phyloP scores from a whole-genome alignment of 2,797 vertebrate genomes.

The Liparis tanakae region DNA sequence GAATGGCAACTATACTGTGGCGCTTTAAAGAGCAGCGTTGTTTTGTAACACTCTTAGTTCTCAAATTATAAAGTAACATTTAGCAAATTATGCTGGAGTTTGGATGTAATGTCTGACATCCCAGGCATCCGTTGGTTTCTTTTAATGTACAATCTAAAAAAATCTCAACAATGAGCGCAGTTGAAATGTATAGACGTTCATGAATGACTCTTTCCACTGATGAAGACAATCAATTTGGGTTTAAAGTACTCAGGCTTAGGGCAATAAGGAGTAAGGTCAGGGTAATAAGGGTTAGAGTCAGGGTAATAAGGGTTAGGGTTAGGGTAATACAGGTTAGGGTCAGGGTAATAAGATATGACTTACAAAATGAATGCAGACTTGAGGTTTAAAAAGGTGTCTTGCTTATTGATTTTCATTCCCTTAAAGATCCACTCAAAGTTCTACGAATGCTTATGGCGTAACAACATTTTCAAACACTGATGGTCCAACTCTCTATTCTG shows the following conservation, averaged over 20 bases:
- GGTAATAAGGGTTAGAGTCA: too few species aligned
- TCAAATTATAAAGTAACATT: background rate
- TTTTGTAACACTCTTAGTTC: background rate
- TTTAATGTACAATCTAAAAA: background rate
- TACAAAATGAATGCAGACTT: background rate
- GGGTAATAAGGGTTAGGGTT: too few species aligned
- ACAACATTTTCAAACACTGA: background rate
- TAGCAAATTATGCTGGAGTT: background rate
- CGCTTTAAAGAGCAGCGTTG: conserved; percentile 14
- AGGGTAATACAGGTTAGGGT: too few species aligned
- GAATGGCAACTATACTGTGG: conserved; percentile 48
- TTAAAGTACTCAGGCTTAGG: background rate
- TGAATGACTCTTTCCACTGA: background rate
- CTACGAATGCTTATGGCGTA: background rate
- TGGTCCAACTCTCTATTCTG: conserved; percentile 1
- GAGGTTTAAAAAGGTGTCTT: background rate
- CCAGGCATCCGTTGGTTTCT: background rate
- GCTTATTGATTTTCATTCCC: background rate
- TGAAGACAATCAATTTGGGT: background rate
- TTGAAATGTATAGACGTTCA: background rate
- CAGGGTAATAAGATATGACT: background rate
- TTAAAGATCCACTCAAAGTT: background rate
- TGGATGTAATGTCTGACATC: background rate
- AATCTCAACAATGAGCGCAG: background rate
- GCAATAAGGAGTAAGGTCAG: too few species aligned